These are phyloP conservation scores for Metellina segmentata DNA, from an alignment of 2,888 invertebrate genomes.

Conservation along the genomic window DNA sequence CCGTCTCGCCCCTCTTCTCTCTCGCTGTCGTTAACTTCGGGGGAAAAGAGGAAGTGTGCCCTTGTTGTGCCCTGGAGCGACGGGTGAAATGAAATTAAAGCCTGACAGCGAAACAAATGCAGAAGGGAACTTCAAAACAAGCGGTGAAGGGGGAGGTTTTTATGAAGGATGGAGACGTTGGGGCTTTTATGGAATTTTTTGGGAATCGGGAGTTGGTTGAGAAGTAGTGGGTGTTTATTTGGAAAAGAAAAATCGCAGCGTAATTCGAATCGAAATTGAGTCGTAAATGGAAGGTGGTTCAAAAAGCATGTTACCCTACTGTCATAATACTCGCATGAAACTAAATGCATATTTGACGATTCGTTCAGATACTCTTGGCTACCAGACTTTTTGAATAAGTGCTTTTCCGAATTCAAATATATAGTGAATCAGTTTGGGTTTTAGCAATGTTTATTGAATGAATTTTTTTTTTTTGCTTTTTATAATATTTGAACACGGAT, in stretches of 20 bases:
- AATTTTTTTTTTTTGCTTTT: too few relatives aligned
- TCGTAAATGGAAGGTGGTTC: neutral
- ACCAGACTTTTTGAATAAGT: too few relatives aligned
- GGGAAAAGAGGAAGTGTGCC: slow-evolving; percentile 29
- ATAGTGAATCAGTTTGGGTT: too few relatives aligned
- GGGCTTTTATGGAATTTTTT: neutral
- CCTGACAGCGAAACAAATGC: slow-evolving; percentile 6
- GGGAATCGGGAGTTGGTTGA: neutral
- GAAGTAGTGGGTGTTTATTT: neutral
- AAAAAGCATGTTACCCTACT: too few relatives aligned
- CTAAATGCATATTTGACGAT: too few relatives aligned
- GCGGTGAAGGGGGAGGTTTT: slow-evolving; percentile 10
- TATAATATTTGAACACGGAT: too few relatives aligned
- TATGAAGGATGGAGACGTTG: neutral
- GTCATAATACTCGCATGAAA: too few relatives aligned
- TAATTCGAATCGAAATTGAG: neutral
- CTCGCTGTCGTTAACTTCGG: slow-evolving; percentile 21
- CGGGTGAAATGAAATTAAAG: slow-evolving; percentile 66
- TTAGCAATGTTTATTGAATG: too few relatives aligned
- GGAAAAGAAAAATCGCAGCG: neutral
- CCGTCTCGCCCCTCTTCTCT: slow-evolving; percentile 5
- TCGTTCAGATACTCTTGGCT: too few relatives aligned
- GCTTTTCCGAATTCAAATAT: too few relatives aligned
- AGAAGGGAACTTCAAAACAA: neutral
- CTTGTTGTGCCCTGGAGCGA: slow-evolving; percentile 41